A percentile compares a stretch with the other conserved stretches of the same genome.
Conservation (phyloP, 1,140 invertebrate genomes). For the Cotesia typhae region DNA sequence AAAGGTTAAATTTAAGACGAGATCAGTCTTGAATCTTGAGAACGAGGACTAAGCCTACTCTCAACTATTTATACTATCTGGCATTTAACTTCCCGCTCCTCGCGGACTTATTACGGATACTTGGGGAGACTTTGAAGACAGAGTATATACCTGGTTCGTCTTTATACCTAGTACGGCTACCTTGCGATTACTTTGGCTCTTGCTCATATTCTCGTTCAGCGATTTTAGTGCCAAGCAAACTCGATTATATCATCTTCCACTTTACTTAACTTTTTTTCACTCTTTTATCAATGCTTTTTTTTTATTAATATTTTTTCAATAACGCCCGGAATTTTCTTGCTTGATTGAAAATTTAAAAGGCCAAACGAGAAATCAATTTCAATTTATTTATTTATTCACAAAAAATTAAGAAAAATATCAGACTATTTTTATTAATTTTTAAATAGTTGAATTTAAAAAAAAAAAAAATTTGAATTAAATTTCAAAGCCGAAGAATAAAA, state of each 20-base stretch:
- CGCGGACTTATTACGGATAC: constrained; percentile 8
- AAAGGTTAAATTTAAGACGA: no score
- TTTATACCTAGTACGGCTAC: not conserved
- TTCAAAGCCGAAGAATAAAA: no score
- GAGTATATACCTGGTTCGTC: no score
- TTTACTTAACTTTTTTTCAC: constrained; percentile 9
- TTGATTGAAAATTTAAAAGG: constrained; percentile 27
- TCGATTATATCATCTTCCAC: constrained; percentile 20
- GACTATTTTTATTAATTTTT: no score
- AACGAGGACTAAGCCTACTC: no score
- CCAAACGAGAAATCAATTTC: not conserved
- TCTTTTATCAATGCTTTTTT: not conserved
- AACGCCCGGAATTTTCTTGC: constrained; percentile 1
- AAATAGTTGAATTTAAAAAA: no score
- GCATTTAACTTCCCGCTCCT: no score
- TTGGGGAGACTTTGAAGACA: not conserved
- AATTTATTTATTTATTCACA: not conserved
- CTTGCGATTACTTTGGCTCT: not conserved
- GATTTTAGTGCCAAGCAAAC: constrained; percentile 24
- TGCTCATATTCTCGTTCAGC: not conserved
- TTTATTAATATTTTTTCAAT: constrained; percentile 9
- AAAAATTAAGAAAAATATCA: not conserved
- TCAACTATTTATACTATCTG: no score
- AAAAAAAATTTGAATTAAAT: no score
- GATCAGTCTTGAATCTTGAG: no score